Evolutionary conservation across 2,888 invertebrate genomes (phyloP).

Genomic region (Crocallis elinguaria): DNA sequence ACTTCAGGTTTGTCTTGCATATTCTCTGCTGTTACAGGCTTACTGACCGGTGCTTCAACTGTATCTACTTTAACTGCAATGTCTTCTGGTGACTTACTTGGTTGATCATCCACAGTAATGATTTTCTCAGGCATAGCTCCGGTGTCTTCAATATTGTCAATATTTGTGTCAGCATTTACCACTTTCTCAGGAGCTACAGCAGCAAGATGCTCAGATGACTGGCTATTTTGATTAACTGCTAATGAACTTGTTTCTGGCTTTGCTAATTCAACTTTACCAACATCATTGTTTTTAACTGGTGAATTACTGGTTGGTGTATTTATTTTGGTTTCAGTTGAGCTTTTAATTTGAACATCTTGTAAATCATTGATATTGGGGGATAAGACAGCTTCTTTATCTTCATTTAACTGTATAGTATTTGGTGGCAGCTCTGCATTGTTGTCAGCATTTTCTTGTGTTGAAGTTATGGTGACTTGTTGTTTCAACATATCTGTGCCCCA

Average conservation of each 20-base stretch:
- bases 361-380: constrained; percentile 14
- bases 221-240: constrained; percentile 16
- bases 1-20: constrained; percentile 22
- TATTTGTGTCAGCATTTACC: constrained; percentile 1
- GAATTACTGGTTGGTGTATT: constrained; percentile 5
- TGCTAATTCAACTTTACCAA: constrained; percentile 9
- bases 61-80: constrained; percentile 6
- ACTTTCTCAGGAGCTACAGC: constrained; percentile 12
- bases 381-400: constrained; percentile 14
- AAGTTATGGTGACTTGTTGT: constrained; percentile 17
- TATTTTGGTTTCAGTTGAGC: constrained; percentile 6
- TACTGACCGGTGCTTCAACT: background rate
- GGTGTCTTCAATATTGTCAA: constrained; percentile 19
- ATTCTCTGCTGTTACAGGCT: constrained; percentile 8
- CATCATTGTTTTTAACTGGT: constrained; percentile 1
- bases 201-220: constrained; percentile 7
- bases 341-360: constrained; percentile 29
- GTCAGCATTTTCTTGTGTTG: constrained; percentile 21
- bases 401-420: constrained; percentile 8
- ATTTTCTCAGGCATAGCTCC: constrained; percentile 12
- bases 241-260: constrained; percentile 24
- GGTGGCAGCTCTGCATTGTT: constrained; percentile 18
- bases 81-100: constrained; percentile 13
- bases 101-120: background rate
- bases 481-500: constrained; percentile 62